A percentile compares a stretch with the other conserved stretches of the same genome.
Evolutionary conservation across 1,140 invertebrate genomes (phyloP).

Genomic region (Dolichoris vasculosae): DNA sequence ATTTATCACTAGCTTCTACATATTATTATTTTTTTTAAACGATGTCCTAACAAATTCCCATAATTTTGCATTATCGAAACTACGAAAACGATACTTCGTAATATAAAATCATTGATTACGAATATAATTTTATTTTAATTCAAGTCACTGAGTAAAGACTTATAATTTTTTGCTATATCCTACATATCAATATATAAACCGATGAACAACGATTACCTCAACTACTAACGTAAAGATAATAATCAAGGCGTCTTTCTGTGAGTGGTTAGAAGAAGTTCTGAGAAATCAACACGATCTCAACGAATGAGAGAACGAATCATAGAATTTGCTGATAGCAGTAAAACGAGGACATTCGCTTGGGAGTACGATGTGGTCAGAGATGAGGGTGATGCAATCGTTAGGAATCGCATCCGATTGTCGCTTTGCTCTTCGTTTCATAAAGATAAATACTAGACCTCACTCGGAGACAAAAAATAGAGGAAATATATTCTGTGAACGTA

Average conservation of each 20-base stretch:
- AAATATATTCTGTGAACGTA: neutral
- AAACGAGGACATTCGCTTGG: neutral
- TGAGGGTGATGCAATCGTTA: neutral
- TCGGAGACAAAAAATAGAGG: neutral
- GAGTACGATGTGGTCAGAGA: constrained; percentile 43
- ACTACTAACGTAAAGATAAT: neutral
- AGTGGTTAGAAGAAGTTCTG: constrained; percentile 49
- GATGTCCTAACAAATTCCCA: too few species aligned
- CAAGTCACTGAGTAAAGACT: neutral
- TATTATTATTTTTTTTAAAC: too few species aligned
- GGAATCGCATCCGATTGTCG: neutral
- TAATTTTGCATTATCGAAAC: too few species aligned
- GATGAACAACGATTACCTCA: neutral
- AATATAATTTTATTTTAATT: too few species aligned
- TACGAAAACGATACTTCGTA: too few species aligned
- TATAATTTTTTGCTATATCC: neutral
- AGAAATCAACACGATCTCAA: constrained; percentile 60
- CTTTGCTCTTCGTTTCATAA: neutral
- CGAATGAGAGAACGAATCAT: neutral
- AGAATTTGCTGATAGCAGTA: neutral
- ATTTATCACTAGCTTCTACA: too few species aligned
- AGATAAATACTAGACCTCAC: neutral
- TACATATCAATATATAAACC: neutral
- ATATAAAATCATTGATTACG: too few species aligned
- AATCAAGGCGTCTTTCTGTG: constrained; percentile 46